These are phyloP conservation scores for Pegoplata infirma DNA, from an alignment of 2,888 invertebrate species.

Conservation along the genomic window DNA sequence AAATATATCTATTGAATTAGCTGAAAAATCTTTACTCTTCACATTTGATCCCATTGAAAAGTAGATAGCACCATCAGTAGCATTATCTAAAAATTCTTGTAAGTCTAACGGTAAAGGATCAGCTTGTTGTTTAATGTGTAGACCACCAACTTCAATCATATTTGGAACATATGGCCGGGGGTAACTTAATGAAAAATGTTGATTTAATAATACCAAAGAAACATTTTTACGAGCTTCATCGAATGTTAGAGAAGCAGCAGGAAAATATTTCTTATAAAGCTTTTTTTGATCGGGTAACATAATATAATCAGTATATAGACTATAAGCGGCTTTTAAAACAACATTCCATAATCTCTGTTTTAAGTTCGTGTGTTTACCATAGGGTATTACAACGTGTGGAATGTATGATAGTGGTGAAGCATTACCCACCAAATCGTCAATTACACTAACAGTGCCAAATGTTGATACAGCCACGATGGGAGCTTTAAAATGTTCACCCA, in stretches of 20 bases:
- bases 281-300: conserved; percentile 33
- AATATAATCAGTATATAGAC: too few relatives aligned
- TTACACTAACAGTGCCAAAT: conserved; percentile 64
- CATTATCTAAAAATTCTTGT: conserved; percentile 73
- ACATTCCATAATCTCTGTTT: conserved; percentile 73
- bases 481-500: too few relatives aligned
- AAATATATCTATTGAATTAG: too few relatives aligned
- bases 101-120: conserved; percentile 72
- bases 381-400: conserved; percentile 67
- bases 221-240: too few relatives aligned
- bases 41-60: conserved; percentile 78
- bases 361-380: conserved; percentile 73
- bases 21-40: conserved; percentile 69
- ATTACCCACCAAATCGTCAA: conserved; percentile 68
- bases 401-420: conserved; percentile 72
- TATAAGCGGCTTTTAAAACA: too few relatives aligned
- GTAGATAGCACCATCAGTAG: conserved; percentile 78
- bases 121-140: conserved; percentile 71
- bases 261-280: conserved; percentile 62
- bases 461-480: too few relatives aligned
- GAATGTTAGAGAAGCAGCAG: conserved; percentile 70
- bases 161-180: conserved; percentile 74
- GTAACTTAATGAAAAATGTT: conserved; percentile 72
- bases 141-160: conserved; percentile 75
- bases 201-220: too few relatives aligned